These are phyloP conservation scores for Xanthia icteritia DNA, from an alignment of 2,888 invertebrate species.

Conservation along the genomic window DNA sequence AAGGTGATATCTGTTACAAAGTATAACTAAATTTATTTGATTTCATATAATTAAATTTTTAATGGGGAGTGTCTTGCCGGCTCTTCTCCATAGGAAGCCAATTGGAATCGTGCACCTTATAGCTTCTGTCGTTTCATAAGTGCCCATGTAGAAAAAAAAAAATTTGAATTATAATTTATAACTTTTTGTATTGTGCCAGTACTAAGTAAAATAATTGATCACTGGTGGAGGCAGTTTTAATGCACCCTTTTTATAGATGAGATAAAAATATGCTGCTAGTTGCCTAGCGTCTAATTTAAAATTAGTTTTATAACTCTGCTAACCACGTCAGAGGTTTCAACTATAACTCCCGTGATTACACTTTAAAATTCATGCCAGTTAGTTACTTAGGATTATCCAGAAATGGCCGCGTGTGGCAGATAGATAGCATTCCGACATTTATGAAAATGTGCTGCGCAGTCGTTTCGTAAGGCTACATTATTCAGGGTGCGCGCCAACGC, in stretches of 20 bases:
- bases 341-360: slow-evolving; percentile 16
- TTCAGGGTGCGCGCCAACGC: slow-evolving; percentile 47
- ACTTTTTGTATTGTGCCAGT: neutral
- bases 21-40: slow-evolving; percentile 1
- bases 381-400: slow-evolving; percentile 47
- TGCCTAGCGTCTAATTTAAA: neutral
- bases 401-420: slow-evolving; percentile 45
- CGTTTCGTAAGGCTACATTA: slow-evolving; percentile 59
- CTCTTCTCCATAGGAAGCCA: neutral
- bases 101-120: neutral
- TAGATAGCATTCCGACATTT: slow-evolving; percentile 56
- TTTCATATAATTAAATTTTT: neutral
- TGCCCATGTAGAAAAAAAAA: neutral
- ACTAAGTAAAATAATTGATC: neutral
- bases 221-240: neutral
- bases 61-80: neutral
- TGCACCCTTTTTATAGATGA: neutral
- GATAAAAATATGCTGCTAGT: neutral
- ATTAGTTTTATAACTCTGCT: neutral
- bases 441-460: slow-evolving; percentile 56
- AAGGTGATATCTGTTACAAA: neutral
- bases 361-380: slow-evolving; percentile 34
- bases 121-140: neutral
- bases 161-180: neutral
- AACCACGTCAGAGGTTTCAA: neutral